These are phyloP conservation scores for Indicator indicator DNA, from an alignment of 2,113 vertebrate genomes.

Conservation along the genomic window DNA sequence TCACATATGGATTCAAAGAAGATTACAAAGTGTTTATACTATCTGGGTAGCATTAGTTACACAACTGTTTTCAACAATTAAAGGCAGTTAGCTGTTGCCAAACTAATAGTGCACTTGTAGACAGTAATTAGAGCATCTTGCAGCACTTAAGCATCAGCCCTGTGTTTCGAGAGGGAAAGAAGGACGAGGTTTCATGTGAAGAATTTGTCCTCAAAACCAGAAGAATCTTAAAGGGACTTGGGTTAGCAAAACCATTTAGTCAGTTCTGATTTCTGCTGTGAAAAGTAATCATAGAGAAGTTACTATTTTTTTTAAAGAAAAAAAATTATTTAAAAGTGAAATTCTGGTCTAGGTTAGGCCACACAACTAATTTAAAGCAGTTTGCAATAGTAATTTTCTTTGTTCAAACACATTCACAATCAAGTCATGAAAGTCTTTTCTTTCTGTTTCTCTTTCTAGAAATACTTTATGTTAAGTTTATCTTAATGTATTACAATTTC, in stretches of 20 bases:
- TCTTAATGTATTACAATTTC: not conserved
- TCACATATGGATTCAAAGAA: not conserved
- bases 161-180: not conserved
- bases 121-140: not conserved
- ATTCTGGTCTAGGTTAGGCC: not conserved
- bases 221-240: not conserved
- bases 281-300: not conserved
- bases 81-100: not conserved
- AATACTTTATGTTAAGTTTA: not conserved
- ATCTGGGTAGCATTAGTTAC: constrained; percentile 21
- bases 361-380: not conserved
- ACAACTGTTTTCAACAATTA: constrained; percentile 30
- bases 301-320: not conserved
- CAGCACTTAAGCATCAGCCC: not conserved
- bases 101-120: not conserved
- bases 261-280: not conserved
- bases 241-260: not conserved
- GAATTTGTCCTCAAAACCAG: not conserved
- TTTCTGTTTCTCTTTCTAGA: not conserved
- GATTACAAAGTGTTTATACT: constrained; percentile 11
- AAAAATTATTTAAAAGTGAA: not conserved
- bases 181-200: not conserved
- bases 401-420: not conserved
- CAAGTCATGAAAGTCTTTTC: not conserved
- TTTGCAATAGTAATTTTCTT: not conserved